Percentiles rank a stretch among this genome's conserved stretches.
Conservation (phyloP, 2,113 vertebrate species). For the Ochotona princeps region DNA sequence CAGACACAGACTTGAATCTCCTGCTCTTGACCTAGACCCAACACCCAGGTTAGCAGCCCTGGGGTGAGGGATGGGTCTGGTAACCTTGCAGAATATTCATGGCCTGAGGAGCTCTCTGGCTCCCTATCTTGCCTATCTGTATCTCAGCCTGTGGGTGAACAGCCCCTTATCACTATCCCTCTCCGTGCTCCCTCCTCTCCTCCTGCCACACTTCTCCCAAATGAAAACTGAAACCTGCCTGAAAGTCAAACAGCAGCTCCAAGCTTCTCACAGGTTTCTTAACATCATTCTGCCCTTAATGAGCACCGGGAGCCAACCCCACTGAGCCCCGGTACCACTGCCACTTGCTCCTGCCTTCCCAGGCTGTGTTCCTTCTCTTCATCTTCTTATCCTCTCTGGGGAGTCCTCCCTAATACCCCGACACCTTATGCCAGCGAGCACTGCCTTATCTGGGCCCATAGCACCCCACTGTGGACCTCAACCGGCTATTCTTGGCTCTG, state of each 20-base stretch:
- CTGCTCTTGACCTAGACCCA: not conserved
- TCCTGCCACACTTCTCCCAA: not conserved
- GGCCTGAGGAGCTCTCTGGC: not conserved
- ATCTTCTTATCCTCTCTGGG: not conserved
- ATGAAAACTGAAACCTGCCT: not conserved
- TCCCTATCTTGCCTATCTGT: not conserved
- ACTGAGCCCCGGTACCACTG: not conserved
- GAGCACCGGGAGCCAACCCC: not conserved
- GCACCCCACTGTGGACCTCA: not conserved
- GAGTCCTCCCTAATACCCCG: not conserved
- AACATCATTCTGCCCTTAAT: not conserved
- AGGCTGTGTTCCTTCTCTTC: not conserved
- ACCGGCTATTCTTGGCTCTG: not conserved
- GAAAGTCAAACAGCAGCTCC: not conserved
- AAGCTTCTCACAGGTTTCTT: not conserved
- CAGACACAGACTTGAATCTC: not conserved
- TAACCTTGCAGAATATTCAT: no score
- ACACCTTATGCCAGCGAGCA: not conserved
- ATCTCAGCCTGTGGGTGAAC: not conserved
- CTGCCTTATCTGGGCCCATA: not conserved
- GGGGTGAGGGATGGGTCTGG: no score
- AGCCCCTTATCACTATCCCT: not conserved
- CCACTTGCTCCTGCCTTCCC: not conserved
- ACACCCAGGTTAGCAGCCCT: not conserved
- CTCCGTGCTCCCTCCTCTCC: not conserved